Evolutionary conservation across 37 sponge, comb jelly and placozoan genomes (phyloP), one percentile per base, ranked within the genome.

Genomic region (Chondrosia reniformis): DNA sequence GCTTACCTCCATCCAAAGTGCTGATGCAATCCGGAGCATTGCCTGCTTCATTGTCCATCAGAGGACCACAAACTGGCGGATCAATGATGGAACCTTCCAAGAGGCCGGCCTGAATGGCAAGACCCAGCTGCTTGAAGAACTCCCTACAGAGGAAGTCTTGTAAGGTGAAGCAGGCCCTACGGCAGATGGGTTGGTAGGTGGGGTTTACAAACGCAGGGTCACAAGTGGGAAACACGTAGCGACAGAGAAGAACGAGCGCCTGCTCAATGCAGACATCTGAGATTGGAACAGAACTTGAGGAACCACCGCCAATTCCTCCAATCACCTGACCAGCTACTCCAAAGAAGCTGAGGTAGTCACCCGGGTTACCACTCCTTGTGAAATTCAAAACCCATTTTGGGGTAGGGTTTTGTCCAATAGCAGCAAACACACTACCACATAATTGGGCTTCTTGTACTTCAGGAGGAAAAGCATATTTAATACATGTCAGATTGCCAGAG

Each of bases 141-240:
- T 74, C 67, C 32, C 45, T 44, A 46, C 92, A 91, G 34, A 81
- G 33, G 17, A 80, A 79, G 40, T 79, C 65, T 28, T 63, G 43
- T 27, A 81, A 30, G 17, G 76, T 77, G 55, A 55, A 46, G 42
- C 92, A 91, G 57, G 58, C 85, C 46, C 76, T 21, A 19, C 63
- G 33, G 56, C 92, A 91, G 1, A 91, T 67, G 12, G 84, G 82
- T 34, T 86, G 85, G 43, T 87, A 83, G 27, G 73, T 69, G 0
- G 88, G 81, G 17, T 67, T 32, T 1, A 4, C 13, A 43, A 45
- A 84, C 43, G 84, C 84, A 30, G 87, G 84, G 46, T 86, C 85
- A 81, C 92, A 91, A 1, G 84, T 81, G 28, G 87, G 84, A 59
- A 87, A 87, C 27, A 76, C 45, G 45, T 67, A 91, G 13, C 77